Evolutionary conservation across 2,888 invertebrate genomes (phyloP), one percentile per base, ranked within the genome.

Genomic region (Acanthopleura granulata): DNA sequence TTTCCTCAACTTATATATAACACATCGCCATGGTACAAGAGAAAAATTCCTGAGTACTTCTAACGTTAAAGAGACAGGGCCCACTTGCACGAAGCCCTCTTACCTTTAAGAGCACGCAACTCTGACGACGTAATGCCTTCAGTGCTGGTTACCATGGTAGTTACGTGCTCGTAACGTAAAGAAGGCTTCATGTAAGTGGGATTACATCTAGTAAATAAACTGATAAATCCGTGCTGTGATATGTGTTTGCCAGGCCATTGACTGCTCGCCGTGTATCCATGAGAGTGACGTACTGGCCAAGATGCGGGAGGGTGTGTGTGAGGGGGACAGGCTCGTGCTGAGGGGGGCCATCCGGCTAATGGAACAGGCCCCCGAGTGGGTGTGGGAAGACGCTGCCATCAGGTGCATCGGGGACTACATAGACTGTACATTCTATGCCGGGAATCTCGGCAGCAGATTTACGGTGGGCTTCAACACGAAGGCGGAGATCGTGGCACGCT

Each of bases 241-340:
- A 18, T 57, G 3, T 57, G 57, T 57, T n/a, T 57, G 18, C 57
- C 57, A 57, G 57, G 57, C 57, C 18, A 57, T 57, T 57, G 57
- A 57, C 57, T 57, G 57, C 22, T 57, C 57, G 18, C 57, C 57
- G 57, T n/a, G 57, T 22, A 57, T 57, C 57, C 57, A 57, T 57
- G 57, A 57, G 57, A 57, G 57, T 57, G 57, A 57, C 12, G n/a
- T 57, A 9, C 57, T 57, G 57, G 57, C n/a, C 18, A 57, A 57
- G 57, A 57, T 57, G 57, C 18, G 57, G 57, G 57, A 57, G n/a
- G 57, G 57, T 57, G 57, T 57, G n/a, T 57, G 57, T 57, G 57
- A 57, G 22, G 57, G 57, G 18, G 57, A 57, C 12, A 3, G 57
- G 6, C 57, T 57, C 4, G 57, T 57, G 18, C 22, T 57, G 22